phyloP scores from a whole-genome alignment of 2,797 vertebrate genomes.

The Smutsia temminckii region DNA sequence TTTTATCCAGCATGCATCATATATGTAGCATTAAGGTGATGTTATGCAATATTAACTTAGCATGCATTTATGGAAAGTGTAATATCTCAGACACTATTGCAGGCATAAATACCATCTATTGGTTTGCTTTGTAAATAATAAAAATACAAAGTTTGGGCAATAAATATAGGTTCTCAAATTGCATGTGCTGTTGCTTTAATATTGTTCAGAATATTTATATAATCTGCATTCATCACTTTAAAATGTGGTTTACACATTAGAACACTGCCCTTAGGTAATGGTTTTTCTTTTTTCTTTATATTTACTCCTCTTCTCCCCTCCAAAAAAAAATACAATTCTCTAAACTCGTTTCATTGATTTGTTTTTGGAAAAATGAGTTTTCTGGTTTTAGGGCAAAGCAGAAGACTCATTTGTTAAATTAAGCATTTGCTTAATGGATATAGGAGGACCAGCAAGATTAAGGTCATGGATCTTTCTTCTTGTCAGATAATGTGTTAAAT shows the following conservation, averaged over 20 bases:
- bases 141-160: not conserved
- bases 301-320: not conserved
- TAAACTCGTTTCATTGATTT: constrained; percentile 71
- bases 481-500: constrained; percentile 78
- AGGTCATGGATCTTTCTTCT: constrained; percentile 74
- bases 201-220: not conserved
- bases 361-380: constrained; percentile 69
- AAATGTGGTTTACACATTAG: not conserved
- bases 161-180: accelerated
- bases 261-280: not conserved
- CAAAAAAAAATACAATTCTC: not conserved
- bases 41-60: not conserved
- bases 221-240: not conserved
- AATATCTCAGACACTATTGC: not conserved
- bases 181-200: accelerated
- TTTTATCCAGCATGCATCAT: not conserved
- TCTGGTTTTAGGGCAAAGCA: constrained; percentile 69
- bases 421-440: constrained; percentile 72
- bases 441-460: constrained; percentile 72
- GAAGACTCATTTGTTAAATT: constrained; percentile 77
- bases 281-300: not conserved
- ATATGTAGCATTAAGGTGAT: not conserved
- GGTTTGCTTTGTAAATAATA: not conserved
- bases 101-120: not conserved
- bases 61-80: not conserved